Evolutionary conservation across 1,140 invertebrate species (phyloP), one percentile per base, ranked within the genome.

Genomic region (Meloidogyne exigua): DNA sequence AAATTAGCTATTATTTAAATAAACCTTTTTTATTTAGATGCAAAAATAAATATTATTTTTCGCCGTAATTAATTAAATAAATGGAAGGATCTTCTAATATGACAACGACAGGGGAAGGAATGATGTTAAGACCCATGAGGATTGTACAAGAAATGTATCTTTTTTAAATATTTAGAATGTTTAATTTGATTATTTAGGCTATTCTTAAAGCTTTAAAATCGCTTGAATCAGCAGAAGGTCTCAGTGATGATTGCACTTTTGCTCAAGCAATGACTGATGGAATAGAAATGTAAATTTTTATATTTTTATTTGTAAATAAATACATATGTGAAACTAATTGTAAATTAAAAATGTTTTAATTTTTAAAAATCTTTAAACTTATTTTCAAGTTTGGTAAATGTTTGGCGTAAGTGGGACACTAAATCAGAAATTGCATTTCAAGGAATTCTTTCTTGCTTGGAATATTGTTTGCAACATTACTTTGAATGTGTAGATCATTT

Each of bases 361-460:
- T n/a, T n/a, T n/a, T n/a, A n/a, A n/a, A n/a, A n/a, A n/a, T n/a
- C n/a, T n/a, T n/a, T 32, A 32, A 32, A 3, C 2, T 32, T 32
- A 32, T 32, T 32, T 32, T n/a, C n/a, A 7, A 80, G 63, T 23
- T 68, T 82, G 69, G 73, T 72, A 23, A 76, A 49, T 49, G 62
- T 66, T 68, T 82, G 81, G 81, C 82, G 82, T 13, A 84, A 81
- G 44, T 9, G 81, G 18, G 81, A 82, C 49, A 62, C 49, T 39
- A 80, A 84, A 36, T 82, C 81, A 5, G 81, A 82, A 42, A 83
- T 82, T 62, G 81, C 81, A 32, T 81, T 81, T 44, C 72, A 81
- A 68, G 81, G 81, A 18, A 32, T 82, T 15, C 68, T 82, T 32
- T 21, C 82, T 15, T 76, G 77, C 57, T 42, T 82, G 64, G 81